A percentile compares a stretch with the other conserved stretches of the same genome.
Conservation (phyloP, 2,888 invertebrate species). For the Brenthis hecate region DNA sequence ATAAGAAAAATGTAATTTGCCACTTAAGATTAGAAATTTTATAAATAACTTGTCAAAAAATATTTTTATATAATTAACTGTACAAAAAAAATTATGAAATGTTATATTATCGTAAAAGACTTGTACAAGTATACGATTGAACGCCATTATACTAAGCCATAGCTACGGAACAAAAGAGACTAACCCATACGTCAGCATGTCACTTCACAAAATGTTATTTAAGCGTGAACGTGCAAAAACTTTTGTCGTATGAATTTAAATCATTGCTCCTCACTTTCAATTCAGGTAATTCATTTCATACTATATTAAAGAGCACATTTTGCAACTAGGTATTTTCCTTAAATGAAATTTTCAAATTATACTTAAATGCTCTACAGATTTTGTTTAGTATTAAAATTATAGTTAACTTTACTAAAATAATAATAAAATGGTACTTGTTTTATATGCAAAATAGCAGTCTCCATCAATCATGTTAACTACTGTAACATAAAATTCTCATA, state of each 20-base stretch:
- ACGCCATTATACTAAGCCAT: constrained; percentile 8
- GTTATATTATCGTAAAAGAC: background rate
- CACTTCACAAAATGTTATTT: constrained; percentile 34
- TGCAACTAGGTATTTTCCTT: background rate
- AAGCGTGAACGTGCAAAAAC: constrained; percentile 33
- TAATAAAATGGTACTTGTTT: background rate
- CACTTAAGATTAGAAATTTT: too few relatives aligned
- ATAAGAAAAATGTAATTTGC: too few relatives aligned
- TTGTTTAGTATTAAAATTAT: constrained; percentile 3
- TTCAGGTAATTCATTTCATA: constrained; percentile 8
- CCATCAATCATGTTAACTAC: constrained; percentile 12
- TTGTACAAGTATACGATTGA: background rate
- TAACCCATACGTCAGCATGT: constrained; percentile 32
- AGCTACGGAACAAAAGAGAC: constrained; percentile 47
- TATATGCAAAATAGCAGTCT: constrained; percentile 9
- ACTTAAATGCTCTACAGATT: background rate
- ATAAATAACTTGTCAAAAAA: too few relatives aligned
- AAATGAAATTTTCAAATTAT: too few relatives aligned
- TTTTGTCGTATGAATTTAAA: constrained; percentile 17
- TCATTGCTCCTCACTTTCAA: constrained; percentile 11
- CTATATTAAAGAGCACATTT: constrained; percentile 10
- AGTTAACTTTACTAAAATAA: background rate
- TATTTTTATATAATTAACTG: too few relatives aligned
- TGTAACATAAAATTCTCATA: constrained; percentile 30
- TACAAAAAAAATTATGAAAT: too few relatives aligned